Base-by-base conservation (phyloP, 2,113 vertebrate genomes). In the Oncorhynchus gorbuscha region DNA sequence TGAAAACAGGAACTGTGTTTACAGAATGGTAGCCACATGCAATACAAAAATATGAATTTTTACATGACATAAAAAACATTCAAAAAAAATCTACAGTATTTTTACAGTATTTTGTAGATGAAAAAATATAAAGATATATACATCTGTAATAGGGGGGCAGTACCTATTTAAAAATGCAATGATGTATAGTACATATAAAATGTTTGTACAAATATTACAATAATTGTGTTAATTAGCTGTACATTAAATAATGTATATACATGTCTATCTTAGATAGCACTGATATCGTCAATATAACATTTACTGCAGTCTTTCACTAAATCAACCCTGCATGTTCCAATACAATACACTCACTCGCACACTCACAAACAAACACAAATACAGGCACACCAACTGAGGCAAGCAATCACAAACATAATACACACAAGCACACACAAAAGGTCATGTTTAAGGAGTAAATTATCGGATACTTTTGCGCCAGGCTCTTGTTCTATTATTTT, bases 1-100 rank as follows among this genome's bases (percentile, higher is more conserved):
- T 92, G 92, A 90, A 92, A 93, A 93, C 92, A 92, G 79, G 92
- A 92, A 90, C 81, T 80, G 89, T 83, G 83, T 89, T 89, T 92
- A 92, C 90, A 92, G 88, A 90, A 91, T 89, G 90, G 87, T 87
- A 87, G 78, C 92, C 91, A 93, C 93, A 93, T 94, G 93, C 93
- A 93, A 93, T 94, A 94, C 91, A 94, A 94, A 94, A 94, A 94
- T 94, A 94, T 93, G 87, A 86, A 88, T 92, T 92, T 91, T 90
- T 91, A 93, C 91, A 92, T 83, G 90, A 93, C 89, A 91, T 87
- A 92, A 91, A 92, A 92, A 92, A 92, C 89, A 93, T 86, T 90
- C 90, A 91, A 83, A 88, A 89, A 91, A 86, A 90, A 73, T 83
- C 58, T 90, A 91, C 90, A 92, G 84, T 85, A 78, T 88, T 87